Percentiles rank a stretch among this genome's conserved stretches.
Evolutionary conservation across 2,888 invertebrate genomes (phyloP).

Genomic region (Acanthoscelides obtectus): DNA sequence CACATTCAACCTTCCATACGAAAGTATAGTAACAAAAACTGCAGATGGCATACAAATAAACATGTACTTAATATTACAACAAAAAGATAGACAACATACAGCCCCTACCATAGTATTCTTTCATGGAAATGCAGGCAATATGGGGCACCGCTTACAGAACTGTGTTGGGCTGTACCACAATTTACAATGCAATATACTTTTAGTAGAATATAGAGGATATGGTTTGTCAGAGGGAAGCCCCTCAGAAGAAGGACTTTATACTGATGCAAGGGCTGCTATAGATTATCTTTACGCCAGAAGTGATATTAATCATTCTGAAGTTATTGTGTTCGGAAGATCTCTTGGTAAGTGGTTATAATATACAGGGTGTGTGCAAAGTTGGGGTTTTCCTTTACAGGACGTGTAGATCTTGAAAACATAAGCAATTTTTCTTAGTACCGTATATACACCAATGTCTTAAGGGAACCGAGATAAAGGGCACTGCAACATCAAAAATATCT

Average conservation of each 20-base stretch:
- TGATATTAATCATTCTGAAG: conserved; percentile 79
- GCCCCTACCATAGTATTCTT: conserved; percentile 84
- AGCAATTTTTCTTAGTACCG: no score
- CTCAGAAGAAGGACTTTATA: conserved; percentile 79
- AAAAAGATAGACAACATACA: conserved; percentile 59
- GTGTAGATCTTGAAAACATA: no score
- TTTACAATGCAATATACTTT: conserved; percentile 78
- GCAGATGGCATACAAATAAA: conserved; percentile 75
- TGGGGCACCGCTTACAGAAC: conserved; percentile 78
- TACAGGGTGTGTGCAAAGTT: no score
- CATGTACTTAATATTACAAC: conserved; percentile 76
- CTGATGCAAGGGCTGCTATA: conserved; percentile 82
- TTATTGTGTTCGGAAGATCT: conserved; percentile 87
- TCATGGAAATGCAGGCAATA: conserved; percentile 96
- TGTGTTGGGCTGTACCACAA: conserved; percentile 80
- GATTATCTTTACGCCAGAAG: conserved; percentile 76
- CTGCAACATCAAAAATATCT: no score
- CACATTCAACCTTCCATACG: conserved; percentile 80
- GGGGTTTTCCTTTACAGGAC: no score
- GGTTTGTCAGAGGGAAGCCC: conserved; percentile 87
- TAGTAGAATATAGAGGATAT: conserved; percentile 95
- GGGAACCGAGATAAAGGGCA: no score
- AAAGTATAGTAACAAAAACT: conserved; percentile 72
- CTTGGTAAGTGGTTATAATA: conserved; percentile 51
- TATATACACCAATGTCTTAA: no score